Conservation (phyloP, 2,797 vertebrate species). For the Schizothorax lantsangensis region DNA sequence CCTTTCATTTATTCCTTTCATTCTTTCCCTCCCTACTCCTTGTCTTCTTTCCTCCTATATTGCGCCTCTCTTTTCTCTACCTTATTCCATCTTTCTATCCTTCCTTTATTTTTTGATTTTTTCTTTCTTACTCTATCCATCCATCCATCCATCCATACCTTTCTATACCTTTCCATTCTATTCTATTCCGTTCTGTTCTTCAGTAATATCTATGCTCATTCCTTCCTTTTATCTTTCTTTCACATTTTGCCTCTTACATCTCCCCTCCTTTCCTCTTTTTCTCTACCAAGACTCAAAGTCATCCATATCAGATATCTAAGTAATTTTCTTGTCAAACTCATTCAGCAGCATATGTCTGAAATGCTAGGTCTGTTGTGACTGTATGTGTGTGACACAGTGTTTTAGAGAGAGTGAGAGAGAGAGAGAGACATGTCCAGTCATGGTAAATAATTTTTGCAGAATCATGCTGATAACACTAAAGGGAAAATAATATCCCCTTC, state of each 20-base stretch:
- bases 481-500: constrained; percentile 10
- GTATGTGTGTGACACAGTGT: not conserved
- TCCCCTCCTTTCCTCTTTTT: not conserved
- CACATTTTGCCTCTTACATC: not conserved
- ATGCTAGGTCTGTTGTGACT: constrained; percentile 41
- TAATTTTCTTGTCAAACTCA: constrained; percentile 66
- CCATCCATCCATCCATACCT: not conserved
- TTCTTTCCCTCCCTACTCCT: not conserved
- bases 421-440: not conserved
- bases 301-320: constrained; percentile 59
- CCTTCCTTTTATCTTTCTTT: not conserved
- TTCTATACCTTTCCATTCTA: not conserved
- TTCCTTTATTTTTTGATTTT: not conserved
- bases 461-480: constrained; percentile 5
- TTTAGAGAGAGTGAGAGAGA: not conserved
- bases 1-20: not conserved
- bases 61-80: not conserved
- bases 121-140: not conserved
- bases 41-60: not conserved
- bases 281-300: constrained; percentile 37
- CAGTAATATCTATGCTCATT: not conserved
- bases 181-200: not conserved
- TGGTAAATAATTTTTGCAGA: constrained; percentile 31
- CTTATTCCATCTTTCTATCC: not conserved
- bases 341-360: constrained; percentile 44